A percentile compares a stretch with the other conserved stretches of the same genome.
phyloP scores from a whole-genome alignment of 2,888 invertebrate genomes.

The Sphinx pinastri region DNA sequence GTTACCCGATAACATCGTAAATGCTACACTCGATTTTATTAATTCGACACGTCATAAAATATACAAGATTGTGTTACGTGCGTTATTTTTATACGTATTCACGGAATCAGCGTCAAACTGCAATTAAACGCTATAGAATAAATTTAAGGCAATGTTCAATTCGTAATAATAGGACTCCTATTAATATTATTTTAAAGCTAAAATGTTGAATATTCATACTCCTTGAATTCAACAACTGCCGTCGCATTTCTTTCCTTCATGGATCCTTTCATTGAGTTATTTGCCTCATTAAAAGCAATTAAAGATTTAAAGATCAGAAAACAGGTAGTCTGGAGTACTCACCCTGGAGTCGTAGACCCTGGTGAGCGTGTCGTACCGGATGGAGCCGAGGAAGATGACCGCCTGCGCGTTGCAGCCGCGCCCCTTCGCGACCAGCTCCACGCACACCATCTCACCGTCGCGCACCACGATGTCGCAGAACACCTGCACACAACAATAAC shows the following conservation, averaged over 20 bases:
- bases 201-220: no score
- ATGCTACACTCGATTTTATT: background rate
- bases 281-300: background rate
- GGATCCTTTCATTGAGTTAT: no score
- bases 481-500: slow-evolving; percentile 69
- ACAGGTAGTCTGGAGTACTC: slow-evolving; percentile 56
- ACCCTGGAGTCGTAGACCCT: slow-evolving; percentile 98
- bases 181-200: no score
- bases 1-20: slow-evolving; percentile 12
- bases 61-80: no score
- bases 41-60: background rate
- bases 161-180: no score
- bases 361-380: slow-evolving; percentile 98
- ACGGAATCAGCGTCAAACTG: background rate
- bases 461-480: slow-evolving; percentile 98
- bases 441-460: slow-evolving; percentile 99
- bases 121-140: background rate
- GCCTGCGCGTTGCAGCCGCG: slow-evolving; percentile 93
- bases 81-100: background rate
- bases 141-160: no score
- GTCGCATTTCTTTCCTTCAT: no score
- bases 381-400: slow-evolving; percentile 98
- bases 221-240: no score
- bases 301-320: background rate
- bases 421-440: slow-evolving; percentile 97